Conservation (phyloP, 2,797 vertebrate genomes). For the Todus mexicanus region DNA sequence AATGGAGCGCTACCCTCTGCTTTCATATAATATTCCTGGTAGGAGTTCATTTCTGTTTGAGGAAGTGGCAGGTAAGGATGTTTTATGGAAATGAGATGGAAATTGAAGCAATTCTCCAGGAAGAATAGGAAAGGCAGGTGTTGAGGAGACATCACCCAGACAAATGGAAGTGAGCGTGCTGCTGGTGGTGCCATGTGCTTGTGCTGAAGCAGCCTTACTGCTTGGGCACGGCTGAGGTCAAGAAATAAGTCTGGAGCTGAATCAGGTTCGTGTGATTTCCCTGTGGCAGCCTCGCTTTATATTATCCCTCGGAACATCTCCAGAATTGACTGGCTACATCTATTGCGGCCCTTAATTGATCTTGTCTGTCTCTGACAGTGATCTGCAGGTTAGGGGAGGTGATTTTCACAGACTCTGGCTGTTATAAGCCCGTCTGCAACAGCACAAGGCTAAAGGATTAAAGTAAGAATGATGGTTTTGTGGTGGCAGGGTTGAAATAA, state of each 20-base stretch:
- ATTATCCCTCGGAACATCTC: background rate
- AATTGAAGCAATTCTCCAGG: background rate
- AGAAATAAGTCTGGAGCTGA: background rate
- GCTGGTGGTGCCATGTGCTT: fast-evolving
- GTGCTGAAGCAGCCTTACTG: background rate
- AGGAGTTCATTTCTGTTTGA: background rate
- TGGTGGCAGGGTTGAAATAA: background rate
- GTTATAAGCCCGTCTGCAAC: fast-evolving
- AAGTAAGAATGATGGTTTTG: background rate
- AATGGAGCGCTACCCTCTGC: background rate
- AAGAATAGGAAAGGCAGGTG: background rate
- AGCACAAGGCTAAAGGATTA: background rate
- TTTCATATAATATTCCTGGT: background rate
- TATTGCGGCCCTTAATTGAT: background rate
- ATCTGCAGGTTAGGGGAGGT: background rate
- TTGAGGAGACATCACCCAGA: background rate
- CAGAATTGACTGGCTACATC: background rate
- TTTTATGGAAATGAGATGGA: background rate
- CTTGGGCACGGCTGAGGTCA: background rate
- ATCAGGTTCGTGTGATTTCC: background rate
- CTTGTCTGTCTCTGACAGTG: background rate
- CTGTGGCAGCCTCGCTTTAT: background rate
- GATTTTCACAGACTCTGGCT: background rate
- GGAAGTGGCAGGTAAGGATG: background rate
- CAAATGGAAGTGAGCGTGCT: background rate